Evolutionary conservation across 2,888 invertebrate genomes (phyloP), one percentile per base, ranked within the genome.

Genomic region (Drosophila seclusa): DNA sequence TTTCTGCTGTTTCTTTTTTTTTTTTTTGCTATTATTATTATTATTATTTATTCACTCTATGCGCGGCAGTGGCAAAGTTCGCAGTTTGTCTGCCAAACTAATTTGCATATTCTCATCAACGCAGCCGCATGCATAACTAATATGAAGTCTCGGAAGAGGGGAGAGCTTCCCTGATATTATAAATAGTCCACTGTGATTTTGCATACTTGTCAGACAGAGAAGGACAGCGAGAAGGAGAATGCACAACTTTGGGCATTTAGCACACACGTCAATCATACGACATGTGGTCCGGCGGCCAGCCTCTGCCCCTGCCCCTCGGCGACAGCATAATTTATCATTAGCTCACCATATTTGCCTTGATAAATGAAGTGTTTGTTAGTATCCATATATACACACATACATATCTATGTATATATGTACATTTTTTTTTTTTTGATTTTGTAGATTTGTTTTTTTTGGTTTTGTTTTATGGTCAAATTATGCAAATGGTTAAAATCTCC

Each of bases 81-180:
- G 73, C 67, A 72, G 82, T 81, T 81, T 81, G 82, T 81, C 76
- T 81, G 78, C 70, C 69, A 84, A 84, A 87, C 89, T 89, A 84
- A 89, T 87, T 87, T 87, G 87, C 86, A 87, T 87, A 87, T 87
- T 87, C 89, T 87, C 82, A 85, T 85, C 84, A 85, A 83, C 87
- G 78, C 86, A 80, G 77, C 71, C 78, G 88, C 74, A 83, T 86
- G 84, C 88, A 85, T 88, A 83, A 83, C 86, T 83, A 88, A 88
- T 86, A 78, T 52, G 57, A 21, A 16, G 40, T n/a, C 32, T 24
- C 16, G n/a, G 21, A 13, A 29, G 31, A 24, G 2, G 2, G 7
- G 11, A 2, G 40, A 40, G 32, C 34, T 57, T n/a, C 34, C 7
- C 21, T 29, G 27, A 76, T 83, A 76, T 83, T 83, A 80, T 85